Evolutionary conservation across 2,888 invertebrate genomes (phyloP), one percentile per base, ranked within the genome.

Genomic region (Pristionchus maxplancki): DNA sequence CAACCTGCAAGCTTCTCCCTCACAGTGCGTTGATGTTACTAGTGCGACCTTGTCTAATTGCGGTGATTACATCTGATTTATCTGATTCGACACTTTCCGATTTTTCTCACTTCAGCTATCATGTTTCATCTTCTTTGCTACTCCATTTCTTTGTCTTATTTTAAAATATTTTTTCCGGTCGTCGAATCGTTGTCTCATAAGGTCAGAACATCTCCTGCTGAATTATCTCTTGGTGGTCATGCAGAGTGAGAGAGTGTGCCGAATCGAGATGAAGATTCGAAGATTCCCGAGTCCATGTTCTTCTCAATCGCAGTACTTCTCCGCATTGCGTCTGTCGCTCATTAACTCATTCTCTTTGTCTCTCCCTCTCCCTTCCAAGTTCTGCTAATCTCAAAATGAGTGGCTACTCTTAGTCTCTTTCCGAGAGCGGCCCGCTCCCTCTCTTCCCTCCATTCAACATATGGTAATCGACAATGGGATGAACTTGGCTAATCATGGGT

Each of bases 311-410:
- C 58, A 20, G 31, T 58, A 37, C 37, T 37, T 85, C 82, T 82
- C 48, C 82, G 44, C 28, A 87, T 71, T 71, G 67, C 71, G 67
- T 85, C 48, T 71, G 86, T 87, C 85, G 37, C 67, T 71, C 71
- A 87, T 87, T 71, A 87, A 71, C 86, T 71, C 71, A 37, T 67
- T 58, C 71, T 50, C 50, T 50, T 71, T 78, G 44, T 78, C 20
- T 64, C 64, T 67, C n/a, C n/a, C 85, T 40, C 40, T n/a, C n/a
- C 28, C 64, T n/a, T 64, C 86, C 31, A 58, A 85, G 62, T 71
- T 85, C 40, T 40, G 50, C 71, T 87, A 87, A 87, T 87, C 34
- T 53, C 86, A 40, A 87, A 87, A 87, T 87, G 86, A 82, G 82
- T 53, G 78, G 78, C 78, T 78, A 40, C 78, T 48, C 78, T 78